Conservation (phyloP, 2,113 vertebrate species). For the Anguilla japonica region DNA sequence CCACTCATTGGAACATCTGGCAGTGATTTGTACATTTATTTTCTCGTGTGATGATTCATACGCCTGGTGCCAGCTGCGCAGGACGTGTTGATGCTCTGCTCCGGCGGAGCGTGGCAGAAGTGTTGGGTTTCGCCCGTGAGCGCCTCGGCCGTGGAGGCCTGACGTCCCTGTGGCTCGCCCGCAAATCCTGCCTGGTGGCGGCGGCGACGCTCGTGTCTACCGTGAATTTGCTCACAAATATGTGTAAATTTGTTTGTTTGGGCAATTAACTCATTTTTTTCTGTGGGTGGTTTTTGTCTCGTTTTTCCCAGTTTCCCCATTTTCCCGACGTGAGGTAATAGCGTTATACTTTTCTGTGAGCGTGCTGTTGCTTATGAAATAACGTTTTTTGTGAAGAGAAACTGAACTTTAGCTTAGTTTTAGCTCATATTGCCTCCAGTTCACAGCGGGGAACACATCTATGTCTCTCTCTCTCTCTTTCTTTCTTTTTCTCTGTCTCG, state of each 20-base stretch:
- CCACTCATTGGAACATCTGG: not conserved
- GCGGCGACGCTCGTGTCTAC: not conserved
- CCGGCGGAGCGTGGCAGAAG: not conserved
- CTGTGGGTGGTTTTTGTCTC: not conserved
- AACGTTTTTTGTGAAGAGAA: not conserved
- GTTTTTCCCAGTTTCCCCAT: not conserved
- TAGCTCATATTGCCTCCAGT: conserved; percentile 39
- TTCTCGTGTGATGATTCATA: not conserved
- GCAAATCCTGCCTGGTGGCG: not conserved
- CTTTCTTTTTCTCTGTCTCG: too few species aligned
- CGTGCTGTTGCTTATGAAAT: not conserved
- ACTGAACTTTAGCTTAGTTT: not conserved
- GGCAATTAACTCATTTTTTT: not conserved
- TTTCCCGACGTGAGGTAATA: not conserved
- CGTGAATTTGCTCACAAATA: not conserved
- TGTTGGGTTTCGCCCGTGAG: not conserved
- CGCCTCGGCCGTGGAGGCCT: not conserved
- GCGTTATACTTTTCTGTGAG: not conserved
- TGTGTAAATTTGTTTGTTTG: not conserved
- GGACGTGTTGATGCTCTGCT: not conserved
- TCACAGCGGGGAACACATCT: conserved; percentile 61
- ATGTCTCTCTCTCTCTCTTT: conserved; percentile 33
- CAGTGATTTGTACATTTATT: not conserved
- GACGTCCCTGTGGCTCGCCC: not conserved
- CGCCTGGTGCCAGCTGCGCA: not conserved